These are phyloP conservation scores for Percopsis transmontana DNA, from an alignment of 2,113 vertebrate species.

Conservation along the genomic window DNA sequence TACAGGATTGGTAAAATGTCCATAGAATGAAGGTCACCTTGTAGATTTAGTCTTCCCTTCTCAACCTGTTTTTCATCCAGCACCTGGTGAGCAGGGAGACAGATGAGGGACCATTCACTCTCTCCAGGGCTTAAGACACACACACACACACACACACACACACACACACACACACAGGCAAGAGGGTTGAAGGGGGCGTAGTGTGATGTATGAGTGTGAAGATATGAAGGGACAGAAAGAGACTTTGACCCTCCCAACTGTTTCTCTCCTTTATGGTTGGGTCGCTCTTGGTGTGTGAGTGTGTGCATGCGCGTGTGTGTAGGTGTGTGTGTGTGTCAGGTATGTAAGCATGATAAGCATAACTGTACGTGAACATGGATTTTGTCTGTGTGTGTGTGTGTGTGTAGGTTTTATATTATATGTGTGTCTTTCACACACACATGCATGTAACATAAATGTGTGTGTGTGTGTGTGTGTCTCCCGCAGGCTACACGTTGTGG, in stretches of 20 bases:
- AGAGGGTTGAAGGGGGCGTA: slow-evolving; percentile 39
- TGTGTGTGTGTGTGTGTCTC: too few species aligned
- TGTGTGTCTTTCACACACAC: not conserved
- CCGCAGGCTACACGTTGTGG: slow-evolving; percentile 86
- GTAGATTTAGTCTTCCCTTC: slow-evolving; percentile 61
- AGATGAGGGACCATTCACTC: slow-evolving; percentile 54
- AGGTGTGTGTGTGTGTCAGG: slow-evolving; percentile 3
- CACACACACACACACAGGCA: not conserved
- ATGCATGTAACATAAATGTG: not conserved
- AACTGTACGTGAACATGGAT: not conserved
- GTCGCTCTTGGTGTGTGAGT: slow-evolving; percentile 2
- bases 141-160: not conserved
- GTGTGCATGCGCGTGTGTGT: slow-evolving; percentile 15
- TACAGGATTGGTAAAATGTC: slow-evolving; percentile 26
- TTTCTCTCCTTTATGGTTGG: slow-evolving; percentile 20
- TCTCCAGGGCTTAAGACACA: slow-evolving; percentile 58
- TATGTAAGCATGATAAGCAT: too few species aligned
- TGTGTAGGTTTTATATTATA: too few species aligned
- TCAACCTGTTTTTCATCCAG: slow-evolving; percentile 59
- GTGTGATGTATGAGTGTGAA: slow-evolving; percentile 67
- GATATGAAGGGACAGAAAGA: slow-evolving; percentile 61
- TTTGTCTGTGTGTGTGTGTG: not conserved
- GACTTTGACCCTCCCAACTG: slow-evolving; percentile 30
- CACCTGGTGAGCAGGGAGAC: slow-evolving; percentile 59
- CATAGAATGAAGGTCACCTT: slow-evolving; percentile 69